These are phyloP conservation scores for Megaceryle torquata DNA, from an alignment of 2,113 vertebrate species.

Conservation along the genomic window DNA sequence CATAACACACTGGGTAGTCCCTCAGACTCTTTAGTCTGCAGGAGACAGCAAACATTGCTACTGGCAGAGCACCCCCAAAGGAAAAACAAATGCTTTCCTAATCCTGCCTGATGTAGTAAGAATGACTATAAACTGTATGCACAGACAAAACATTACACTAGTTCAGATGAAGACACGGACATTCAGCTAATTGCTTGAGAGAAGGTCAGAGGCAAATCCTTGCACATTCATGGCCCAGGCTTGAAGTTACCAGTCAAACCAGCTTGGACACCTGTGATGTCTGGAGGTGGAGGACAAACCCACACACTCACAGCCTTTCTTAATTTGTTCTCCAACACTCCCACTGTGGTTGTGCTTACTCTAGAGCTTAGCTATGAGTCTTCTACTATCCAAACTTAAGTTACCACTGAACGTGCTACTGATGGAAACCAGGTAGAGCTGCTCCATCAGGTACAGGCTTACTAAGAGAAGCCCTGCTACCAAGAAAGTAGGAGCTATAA, in stretches of 20 bases:
- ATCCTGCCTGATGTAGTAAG: neutral
- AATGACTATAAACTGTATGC: neutral
- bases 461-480: neutral
- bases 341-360: neutral
- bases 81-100: neutral
- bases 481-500: neutral
- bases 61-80: neutral
- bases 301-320: neutral
- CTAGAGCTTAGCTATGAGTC: neutral
- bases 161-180: neutral
- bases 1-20: neutral
- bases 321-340: neutral
- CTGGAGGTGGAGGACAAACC: neutral
- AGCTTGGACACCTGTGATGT: neutral
- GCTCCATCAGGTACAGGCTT: neutral
- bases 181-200: neutral
- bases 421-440: neutral
- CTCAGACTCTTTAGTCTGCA: neutral
- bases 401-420: rapidly evolving
- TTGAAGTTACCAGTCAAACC: neutral
- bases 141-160: neutral
- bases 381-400: neutral
- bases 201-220: neutral
- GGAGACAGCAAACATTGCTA: neutral
- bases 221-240: neutral